Conservation (phyloP, 2,797 vertebrate genomes). For the Typhlichthys eigenmanni region DNA sequence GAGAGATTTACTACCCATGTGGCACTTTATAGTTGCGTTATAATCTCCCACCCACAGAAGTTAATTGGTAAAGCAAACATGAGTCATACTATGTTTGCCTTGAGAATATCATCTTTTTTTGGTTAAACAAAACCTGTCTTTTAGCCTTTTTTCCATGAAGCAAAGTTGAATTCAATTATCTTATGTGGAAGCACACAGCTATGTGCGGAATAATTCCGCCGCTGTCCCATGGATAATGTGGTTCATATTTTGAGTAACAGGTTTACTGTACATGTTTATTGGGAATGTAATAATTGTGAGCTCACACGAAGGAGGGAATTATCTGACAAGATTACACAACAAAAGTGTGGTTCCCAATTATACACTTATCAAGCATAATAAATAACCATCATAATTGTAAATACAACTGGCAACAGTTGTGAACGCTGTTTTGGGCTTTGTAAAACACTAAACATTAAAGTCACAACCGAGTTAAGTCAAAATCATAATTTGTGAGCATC, state of each 20-base stretch:
- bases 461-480: background rate
- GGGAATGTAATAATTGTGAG: constrained; percentile 19
- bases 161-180: constrained; percentile 26
- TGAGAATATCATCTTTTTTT: constrained; percentile 20
- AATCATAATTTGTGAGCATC: background rate
- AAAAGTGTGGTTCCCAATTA: background rate
- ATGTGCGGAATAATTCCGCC: constrained; percentile 9
- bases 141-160: constrained; percentile 16
- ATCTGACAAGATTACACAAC: too few species aligned
- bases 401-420: background rate
- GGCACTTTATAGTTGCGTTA: constrained; percentile 32
- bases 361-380: background rate
- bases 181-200: constrained; percentile 24
- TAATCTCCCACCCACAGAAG: constrained; percentile 27
- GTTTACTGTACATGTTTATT: constrained; percentile 28
- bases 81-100: constrained; percentile 23
- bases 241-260: constrained; percentile 19
- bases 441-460: background rate
- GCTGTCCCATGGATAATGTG: constrained; percentile 19
- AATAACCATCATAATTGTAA: background rate
- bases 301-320: constrained; percentile 22
- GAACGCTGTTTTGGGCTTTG: background rate
- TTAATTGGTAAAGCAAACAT: constrained; percentile 31
- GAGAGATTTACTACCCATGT: constrained; percentile 53
- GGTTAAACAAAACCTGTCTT: constrained; percentile 23